phyloP scores from a whole-genome alignment of 2,888 invertebrate genomes.

The Eulithis testata region DNA sequence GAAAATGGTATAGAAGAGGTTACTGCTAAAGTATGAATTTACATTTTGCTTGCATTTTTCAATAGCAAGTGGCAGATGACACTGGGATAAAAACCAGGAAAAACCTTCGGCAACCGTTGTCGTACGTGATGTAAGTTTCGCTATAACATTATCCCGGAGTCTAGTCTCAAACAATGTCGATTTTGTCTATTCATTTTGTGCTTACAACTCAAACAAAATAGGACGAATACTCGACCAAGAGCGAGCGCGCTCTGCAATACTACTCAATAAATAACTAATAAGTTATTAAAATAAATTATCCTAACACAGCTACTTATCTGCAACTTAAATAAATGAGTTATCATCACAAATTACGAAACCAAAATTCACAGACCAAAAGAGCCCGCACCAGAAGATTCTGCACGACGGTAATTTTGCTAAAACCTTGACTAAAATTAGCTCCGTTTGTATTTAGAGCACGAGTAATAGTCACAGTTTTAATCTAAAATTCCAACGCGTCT shows the following conservation, averaged over 20 bases:
- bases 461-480: neutral
- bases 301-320: constrained; percentile 64
- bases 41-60: neutral
- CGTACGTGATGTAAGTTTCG: constrained; percentile 34
- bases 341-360: constrained; percentile 62
- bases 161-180: constrained; percentile 76
- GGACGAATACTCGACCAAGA: constrained; percentile 73
- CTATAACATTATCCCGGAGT: constrained; percentile 53
- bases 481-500: neutral
- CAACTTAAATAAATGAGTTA: constrained; percentile 66
- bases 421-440: constrained; percentile 6
- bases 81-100: neutral
- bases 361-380: constrained; percentile 16
- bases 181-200: constrained; percentile 77
- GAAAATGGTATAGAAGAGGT: neutral
- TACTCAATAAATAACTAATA: constrained; percentile 70
- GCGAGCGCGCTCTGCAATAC: constrained; percentile 69
- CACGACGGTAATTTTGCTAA: neutral
- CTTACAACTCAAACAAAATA: constrained; percentile 80
- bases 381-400: neutral
- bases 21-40: neutral
- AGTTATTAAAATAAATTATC: constrained; percentile 59
- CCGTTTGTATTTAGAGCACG: neutral
- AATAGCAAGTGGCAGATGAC: too few species aligned
- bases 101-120: constrained; percentile 1